Conservation (phyloP, 1,140 invertebrate genomes). For the Hycleus cichorii region DNA sequence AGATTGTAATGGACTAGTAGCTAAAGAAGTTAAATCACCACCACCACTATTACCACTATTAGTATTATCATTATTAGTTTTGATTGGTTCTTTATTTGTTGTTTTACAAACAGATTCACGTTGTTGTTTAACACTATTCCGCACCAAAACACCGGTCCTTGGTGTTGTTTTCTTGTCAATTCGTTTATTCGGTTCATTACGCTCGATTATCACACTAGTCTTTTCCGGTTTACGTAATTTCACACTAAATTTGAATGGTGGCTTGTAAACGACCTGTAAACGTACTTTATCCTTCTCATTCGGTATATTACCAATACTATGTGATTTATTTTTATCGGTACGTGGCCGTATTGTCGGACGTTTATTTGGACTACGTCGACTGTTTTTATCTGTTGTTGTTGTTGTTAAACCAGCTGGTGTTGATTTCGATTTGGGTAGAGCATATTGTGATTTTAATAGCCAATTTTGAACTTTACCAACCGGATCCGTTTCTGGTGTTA, state of each 20-base stretch:
- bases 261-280: conserved; percentile 76
- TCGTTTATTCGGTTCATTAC: conserved; percentile 12
- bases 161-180: conserved; percentile 28
- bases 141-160: conserved; percentile 46
- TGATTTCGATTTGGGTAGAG: conserved; percentile 61
- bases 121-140: conserved; percentile 38
- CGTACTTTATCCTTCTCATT: conserved; percentile 59
- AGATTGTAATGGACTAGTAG: conserved; percentile 21
- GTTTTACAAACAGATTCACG: conserved; percentile 25
- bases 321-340: conserved; percentile 41
- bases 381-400: conserved; percentile 17
- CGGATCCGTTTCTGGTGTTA: conserved; percentile 53
- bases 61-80: not conserved
- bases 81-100: not conserved
- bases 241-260: conserved; percentile 76
- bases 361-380: conserved; percentile 33
- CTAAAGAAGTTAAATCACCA: conserved; percentile 3
- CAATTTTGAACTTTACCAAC: conserved; percentile 76
- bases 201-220: conserved; percentile 38
- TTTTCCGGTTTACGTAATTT: conserved; percentile 66
- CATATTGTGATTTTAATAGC: conserved; percentile 59
- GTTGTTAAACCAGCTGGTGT: conserved; percentile 57
- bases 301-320: conserved; percentile 40
- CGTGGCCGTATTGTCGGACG: conserved; percentile 37
- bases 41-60: conserved; percentile 6